Conservation (phyloP, 2,797 vertebrate genomes). For the Prionace glauca region DNA sequence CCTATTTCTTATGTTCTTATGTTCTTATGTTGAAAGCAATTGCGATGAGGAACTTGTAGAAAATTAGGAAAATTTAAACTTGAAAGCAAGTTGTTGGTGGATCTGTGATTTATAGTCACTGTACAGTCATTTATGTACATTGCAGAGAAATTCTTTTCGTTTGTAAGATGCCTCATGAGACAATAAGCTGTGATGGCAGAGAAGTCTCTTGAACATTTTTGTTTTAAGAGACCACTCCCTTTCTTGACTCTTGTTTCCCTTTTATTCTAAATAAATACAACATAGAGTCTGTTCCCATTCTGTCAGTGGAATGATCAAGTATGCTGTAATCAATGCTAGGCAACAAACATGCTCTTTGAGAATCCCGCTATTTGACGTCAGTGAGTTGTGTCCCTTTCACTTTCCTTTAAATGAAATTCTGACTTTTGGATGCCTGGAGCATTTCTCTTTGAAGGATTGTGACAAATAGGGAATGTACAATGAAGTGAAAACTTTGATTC, state of each 20-base stretch:
- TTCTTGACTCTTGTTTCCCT: background rate
- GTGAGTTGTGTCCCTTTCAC: background rate
- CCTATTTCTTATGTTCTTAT: no score
- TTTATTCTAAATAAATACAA: background rate
- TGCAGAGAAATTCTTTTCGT: background rate
- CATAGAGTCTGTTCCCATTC: background rate
- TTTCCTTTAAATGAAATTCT: background rate
- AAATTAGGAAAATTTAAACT: background rate
- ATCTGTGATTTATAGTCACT: no score
- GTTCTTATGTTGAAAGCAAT: no score
- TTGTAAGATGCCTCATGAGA: background rate
- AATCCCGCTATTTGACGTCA: background rate
- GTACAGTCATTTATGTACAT: background rate
- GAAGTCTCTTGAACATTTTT: background rate
- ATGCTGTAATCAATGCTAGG: background rate
- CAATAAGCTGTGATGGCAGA: background rate
- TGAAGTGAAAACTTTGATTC: background rate
- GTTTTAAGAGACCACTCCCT: background rate
- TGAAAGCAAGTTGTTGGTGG: background rate
- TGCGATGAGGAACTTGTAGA: background rate
- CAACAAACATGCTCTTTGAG: background rate
- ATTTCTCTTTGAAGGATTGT: background rate
- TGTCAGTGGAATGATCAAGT: conserved; percentile 19
- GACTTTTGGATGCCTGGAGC: background rate
- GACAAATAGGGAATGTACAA: background rate